Evolutionary conservation across 2,888 invertebrate genomes (phyloP), one percentile per base, ranked within the genome.

Genomic region (Brachypalpus laphriformis): DNA sequence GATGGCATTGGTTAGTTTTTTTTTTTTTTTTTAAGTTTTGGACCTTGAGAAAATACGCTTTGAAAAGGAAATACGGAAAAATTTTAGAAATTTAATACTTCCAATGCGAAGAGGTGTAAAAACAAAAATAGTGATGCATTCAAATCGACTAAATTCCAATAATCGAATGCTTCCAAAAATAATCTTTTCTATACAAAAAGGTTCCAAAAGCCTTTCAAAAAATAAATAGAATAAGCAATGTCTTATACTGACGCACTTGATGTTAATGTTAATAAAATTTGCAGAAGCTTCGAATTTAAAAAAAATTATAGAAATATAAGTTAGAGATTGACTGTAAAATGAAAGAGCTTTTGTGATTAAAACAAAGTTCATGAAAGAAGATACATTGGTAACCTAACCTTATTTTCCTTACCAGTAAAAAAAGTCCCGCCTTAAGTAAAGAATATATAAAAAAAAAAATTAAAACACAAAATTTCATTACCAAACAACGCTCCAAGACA

Each of bases 361-460:
- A 31, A 31, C 31, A 25, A 42, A 31, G 16, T 9, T 31, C 51
- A 31, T 56, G 20, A 76, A 74, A 22, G 40, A 49, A 63, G 25
- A 74, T 14, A 40, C n/a, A n/a, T n/a, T n/a, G 51, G 34, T 16
- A 74, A 70, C 75, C 85, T 81, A 81, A 72, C 81, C 76, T 71
- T 81, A 59, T 31, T 34, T 28, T 85, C 63, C 87, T 87, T 87
- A 87, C 87, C 87, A 85, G 87, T 80, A 87, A 65, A 87, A 85
- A 82, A 87, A 87, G 82, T 87, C 85, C 87, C 87, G 87, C 57
- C 87, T 87, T 66, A 82, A 80, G 81, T 81, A 80, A 76, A 74
- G 70, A 85, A 82, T 68, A 86, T n/a, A 75, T 47, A 74, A 49
- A 80, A 49, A 72, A 57, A 49, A 49, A 78, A 71, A 61, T 51